Percentiles rank a stretch among this genome's conserved stretches.
Conservation (phyloP, 2,113 vertebrate species). For the Melozone crissalis region DNA sequence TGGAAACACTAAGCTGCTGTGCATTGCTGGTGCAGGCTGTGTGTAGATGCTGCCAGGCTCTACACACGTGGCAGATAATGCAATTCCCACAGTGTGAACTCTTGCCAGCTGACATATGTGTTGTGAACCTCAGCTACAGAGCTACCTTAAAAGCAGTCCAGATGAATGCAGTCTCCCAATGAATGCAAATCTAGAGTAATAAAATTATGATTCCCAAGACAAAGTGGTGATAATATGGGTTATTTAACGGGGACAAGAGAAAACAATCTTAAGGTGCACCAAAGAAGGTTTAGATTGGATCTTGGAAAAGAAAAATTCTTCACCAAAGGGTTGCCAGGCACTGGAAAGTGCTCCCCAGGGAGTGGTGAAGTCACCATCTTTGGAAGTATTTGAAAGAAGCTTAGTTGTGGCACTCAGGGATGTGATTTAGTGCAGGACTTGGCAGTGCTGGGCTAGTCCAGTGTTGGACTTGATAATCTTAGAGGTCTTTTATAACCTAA, state of each 20-base stretch:
- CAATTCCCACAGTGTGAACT: fast-evolving
- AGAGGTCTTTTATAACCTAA: background rate
- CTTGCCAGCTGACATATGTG: background rate
- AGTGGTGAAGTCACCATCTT: background rate
- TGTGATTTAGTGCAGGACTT: background rate
- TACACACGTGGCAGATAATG: background rate
- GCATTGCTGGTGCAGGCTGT: background rate
- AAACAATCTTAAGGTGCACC: background rate
- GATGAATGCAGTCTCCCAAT: background rate
- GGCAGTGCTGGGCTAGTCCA: no score
- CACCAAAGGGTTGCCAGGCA: background rate
- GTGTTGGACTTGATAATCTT: background rate
- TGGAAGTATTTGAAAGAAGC: background rate
- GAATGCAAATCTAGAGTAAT: background rate
- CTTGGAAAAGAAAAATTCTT: background rate
- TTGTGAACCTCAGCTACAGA: background rate
- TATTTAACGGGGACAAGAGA: background rate
- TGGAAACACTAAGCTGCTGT: background rate
- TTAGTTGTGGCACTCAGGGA: background rate
- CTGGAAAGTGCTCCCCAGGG: background rate
- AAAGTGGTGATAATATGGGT: background rate
- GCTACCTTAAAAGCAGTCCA: background rate
- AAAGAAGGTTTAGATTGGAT: background rate
- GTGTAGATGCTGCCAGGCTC: background rate
- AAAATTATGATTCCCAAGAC: background rate